phyloP scores from a whole-genome alignment of 2,888 invertebrate genomes.

The Calameuta idolon region DNA sequence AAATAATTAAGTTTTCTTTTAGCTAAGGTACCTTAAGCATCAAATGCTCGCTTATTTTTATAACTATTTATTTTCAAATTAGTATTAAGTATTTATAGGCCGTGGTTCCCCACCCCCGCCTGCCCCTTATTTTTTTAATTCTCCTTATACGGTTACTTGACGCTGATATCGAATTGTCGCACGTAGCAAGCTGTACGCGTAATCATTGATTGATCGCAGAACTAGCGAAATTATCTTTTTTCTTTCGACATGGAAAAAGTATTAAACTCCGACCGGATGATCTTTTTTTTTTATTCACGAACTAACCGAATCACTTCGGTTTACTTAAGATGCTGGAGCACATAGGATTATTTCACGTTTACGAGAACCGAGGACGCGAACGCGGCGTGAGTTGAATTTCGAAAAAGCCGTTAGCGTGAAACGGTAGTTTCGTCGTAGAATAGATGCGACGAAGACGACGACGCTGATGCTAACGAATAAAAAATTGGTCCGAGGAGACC shows the following conservation, averaged over 20 bases:
- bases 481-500: neutral
- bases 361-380: neutral
- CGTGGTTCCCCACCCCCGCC: neutral
- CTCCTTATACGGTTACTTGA: neutral
- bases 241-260: neutral
- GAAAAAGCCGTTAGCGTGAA: neutral
- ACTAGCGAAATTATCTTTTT: neutral
- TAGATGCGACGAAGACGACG: neutral
- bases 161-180: neutral
- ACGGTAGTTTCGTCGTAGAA: neutral
- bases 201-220: neutral
- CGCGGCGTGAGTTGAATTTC: neutral
- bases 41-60: slow-evolving; percentile 65
- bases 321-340: neutral
- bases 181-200: too few relatives aligned
- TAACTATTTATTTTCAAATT: slow-evolving; percentile 63
- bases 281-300: neutral
- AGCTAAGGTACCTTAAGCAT: slow-evolving; percentile 58
- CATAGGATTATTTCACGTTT: neutral
- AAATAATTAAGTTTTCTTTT: slow-evolving; percentile 54
- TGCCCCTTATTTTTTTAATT: slow-evolving; percentile 17
- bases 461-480: neutral
- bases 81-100: slow-evolving; percentile 39
- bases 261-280: neutral
- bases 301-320: neutral